phyloP scores from a whole-genome alignment of 2,888 invertebrate species.

The Dascillus cervinus region DNA sequence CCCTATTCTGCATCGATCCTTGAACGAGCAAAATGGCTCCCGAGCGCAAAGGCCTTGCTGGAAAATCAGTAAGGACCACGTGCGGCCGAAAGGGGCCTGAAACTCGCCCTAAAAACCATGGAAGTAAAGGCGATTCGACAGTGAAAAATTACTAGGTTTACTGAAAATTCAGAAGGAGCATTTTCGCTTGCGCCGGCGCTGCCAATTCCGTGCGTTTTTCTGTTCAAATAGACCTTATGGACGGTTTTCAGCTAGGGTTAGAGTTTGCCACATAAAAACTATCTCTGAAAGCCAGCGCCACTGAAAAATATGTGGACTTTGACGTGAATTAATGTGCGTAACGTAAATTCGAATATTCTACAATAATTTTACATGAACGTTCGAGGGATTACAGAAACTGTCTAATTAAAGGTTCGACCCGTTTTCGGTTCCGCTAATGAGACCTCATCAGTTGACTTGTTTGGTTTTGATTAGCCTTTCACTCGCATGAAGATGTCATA shows the following conservation, averaged over 20 bases:
- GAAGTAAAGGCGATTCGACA: constrained; percentile 37
- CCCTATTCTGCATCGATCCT: constrained; percentile 43
- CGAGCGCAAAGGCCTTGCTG: constrained; percentile 41
- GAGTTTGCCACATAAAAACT: constrained; percentile 41
- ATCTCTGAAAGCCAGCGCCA: constrained; percentile 42
- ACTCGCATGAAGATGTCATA: constrained; percentile 13
- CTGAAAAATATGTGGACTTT: constrained; percentile 45
- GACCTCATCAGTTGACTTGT: constrained; percentile 34
- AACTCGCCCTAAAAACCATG: constrained; percentile 36
- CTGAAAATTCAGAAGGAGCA: constrained; percentile 39
- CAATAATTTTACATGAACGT: constrained; percentile 40
- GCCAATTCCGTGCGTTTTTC: constrained; percentile 38
- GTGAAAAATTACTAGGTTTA: constrained; percentile 41
- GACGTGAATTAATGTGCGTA: constrained; percentile 46
- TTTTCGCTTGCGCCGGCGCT: constrained; percentile 31
- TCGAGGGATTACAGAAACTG: constrained; percentile 32
- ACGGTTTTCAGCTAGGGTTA: constrained; percentile 29
- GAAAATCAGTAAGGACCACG: constrained; percentile 40
- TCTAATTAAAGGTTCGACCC: constrained; percentile 30
- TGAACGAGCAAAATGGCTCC: constrained; percentile 43
- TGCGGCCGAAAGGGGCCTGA: constrained; percentile 24
- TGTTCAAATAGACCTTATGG: constrained; percentile 38
- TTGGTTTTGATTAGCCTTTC: constrained; percentile 34
- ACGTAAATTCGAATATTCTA: constrained; percentile 44
- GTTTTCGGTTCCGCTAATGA: constrained; percentile 24